These are phyloP conservation scores for Ianthella basta DNA, from an alignment of 37 sponge, comb jelly and placozoan genomes.

Conservation along the genomic window DNA sequence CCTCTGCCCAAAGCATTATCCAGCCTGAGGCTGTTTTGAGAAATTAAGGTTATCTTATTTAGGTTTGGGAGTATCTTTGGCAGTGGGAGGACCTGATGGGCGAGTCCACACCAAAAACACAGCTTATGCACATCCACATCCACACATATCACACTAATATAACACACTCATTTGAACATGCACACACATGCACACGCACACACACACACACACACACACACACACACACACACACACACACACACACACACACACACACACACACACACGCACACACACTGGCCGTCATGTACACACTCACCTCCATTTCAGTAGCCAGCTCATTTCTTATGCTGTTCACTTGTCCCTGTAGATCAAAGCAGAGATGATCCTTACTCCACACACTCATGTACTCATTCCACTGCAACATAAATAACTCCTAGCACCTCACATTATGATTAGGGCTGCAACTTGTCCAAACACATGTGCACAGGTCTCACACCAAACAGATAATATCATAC, in stretches of 20 bases:
- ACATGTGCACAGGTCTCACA: no score
- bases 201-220: neutral
- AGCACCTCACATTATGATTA: no score
- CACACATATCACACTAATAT: neutral
- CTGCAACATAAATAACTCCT: no score
- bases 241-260: no score
- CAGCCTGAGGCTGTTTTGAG: slow-evolving; percentile 64
- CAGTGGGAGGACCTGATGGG: slow-evolving; percentile 60
- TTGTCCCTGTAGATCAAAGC: neutral
- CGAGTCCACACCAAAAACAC: no score
- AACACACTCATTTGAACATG: neutral
- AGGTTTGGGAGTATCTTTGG: slow-evolving; percentile 70
- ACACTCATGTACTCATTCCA: no score
- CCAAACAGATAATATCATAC: no score
- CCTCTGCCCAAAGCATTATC: slow-evolving; percentile 78
- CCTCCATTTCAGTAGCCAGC: neutral
- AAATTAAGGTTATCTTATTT: slow-evolving; percentile 50
- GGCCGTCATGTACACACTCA: neutral
- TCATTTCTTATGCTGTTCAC: no score
- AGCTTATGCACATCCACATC: no score
- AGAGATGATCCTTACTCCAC: no score
- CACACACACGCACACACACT: no score
- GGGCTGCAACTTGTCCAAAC: no score
- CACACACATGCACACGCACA: neutral
- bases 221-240: neutral